Percentiles rank a stretch among this genome's conserved stretches.
Evolutionary conservation across 1,140 invertebrate species (phyloP).

Genomic region (Hyles vespertilio): DNA sequence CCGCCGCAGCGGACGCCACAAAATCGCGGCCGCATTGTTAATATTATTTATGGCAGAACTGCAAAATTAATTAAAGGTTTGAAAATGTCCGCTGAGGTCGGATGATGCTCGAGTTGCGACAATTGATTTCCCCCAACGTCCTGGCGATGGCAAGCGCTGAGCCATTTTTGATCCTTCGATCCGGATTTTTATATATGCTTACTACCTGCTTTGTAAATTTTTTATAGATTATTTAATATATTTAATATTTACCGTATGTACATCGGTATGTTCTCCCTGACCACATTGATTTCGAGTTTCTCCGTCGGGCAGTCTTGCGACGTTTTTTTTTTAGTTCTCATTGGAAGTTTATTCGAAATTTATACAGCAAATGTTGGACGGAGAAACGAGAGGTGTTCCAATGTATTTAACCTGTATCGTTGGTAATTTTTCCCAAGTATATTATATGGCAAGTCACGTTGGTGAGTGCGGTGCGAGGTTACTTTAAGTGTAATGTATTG

Average conservation of each 20-base stretch:
- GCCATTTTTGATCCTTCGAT: not conserved
- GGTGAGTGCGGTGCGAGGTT: conserved; percentile 18
- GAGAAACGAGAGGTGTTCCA: conserved; percentile 22
- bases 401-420: not conserved
- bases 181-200: not conserved
- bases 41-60: conserved; percentile 67
- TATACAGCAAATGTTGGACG: conserved; percentile 40
- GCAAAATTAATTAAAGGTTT: conserved; percentile 60
- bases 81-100: conserved; percentile 63
- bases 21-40: conserved; percentile 63
- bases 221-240: not conserved
- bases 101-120: conserved; percentile 28
- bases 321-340: conserved; percentile 25
- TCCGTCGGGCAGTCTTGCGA: conserved; percentile 42
- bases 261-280: conserved; percentile 11
- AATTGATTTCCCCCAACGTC: not conserved
- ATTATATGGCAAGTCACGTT: conserved; percentile 12
- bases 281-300: conserved; percentile 20
- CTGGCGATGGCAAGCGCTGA: not conserved
- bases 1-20: conserved; percentile 50
- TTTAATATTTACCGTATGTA: conserved; percentile 3
- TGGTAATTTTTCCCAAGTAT: not conserved
- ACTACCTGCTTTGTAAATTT: not conserved
- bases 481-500: conserved; percentile 42
- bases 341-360: conserved; percentile 29